Evolutionary conservation across 2,797 vertebrate genomes (phyloP).

Genomic region (Amblyraja radiata): DNA sequence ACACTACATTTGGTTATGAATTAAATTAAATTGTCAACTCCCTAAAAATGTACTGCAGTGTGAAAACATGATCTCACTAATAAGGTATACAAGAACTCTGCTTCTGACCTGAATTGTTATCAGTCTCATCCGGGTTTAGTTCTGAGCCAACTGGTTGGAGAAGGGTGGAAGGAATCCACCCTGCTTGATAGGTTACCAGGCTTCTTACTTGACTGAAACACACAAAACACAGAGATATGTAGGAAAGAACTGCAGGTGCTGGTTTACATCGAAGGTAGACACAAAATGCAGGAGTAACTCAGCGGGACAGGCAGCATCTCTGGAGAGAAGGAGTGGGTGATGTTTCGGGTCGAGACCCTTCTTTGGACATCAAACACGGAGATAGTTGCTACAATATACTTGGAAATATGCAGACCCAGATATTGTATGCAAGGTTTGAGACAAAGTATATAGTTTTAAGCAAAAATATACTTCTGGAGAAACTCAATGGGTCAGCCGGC

Average conservation of each 20-base stretch:
- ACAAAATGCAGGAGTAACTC: no score
- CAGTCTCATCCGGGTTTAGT: conserved; percentile 49
- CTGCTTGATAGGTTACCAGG: conserved; percentile 65
- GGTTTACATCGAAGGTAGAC: no score
- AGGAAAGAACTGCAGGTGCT: no score
- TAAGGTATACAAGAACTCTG: not conserved
- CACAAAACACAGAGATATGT: conserved; percentile 41
- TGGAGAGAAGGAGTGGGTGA: no score
- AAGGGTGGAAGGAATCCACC: conserved; percentile 61
- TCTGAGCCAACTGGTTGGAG: conserved; percentile 62
- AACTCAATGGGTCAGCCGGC: no score
- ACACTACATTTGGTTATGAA: not conserved
- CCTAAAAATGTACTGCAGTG: not conserved
- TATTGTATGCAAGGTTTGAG: not conserved
- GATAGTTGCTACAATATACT: not conserved
- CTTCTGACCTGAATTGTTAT: conserved; percentile 57
- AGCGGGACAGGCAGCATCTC: no score
- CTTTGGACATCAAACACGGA: conserved; percentile 42
- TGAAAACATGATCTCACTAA: not conserved
- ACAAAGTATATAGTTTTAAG: not conserved
- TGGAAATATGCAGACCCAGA: not conserved
- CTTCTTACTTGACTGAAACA: conserved; percentile 72
- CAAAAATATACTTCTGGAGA: no score
- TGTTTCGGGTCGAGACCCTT: no score
- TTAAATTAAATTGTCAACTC: not conserved